These are phyloP conservation scores for Lepeophtheirus nordmannii DNA, from an alignment of 2,888 invertebrate genomes.

Conservation along the genomic window DNA sequence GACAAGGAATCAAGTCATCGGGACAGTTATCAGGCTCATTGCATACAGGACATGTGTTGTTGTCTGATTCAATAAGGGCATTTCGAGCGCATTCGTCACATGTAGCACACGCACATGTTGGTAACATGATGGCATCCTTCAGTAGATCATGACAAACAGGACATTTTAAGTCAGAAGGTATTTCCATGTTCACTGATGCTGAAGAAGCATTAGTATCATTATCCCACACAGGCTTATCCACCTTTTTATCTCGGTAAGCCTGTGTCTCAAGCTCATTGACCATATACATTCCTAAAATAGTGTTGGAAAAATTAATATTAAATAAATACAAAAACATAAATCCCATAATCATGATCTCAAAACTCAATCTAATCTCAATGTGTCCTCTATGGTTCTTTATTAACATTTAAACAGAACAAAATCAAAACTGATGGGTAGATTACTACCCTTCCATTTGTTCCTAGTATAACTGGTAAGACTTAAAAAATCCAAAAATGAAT, in stretches of 20 bases:
- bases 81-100: slow-evolving; percentile 94
- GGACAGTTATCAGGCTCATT: slow-evolving; percentile 82
- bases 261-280: slow-evolving; percentile 37
- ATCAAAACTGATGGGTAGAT: too few relatives aligned
- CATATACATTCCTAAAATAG: slow-evolving; percentile 25
- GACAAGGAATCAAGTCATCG: slow-evolving; percentile 77
- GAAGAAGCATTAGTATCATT: slow-evolving; percentile 40
- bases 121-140: slow-evolving; percentile 90
- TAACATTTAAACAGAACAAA: too few relatives aligned
- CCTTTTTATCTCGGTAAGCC: slow-evolving; percentile 59
- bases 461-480: too few relatives aligned
- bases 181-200: slow-evolving; percentile 43
- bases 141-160: slow-evolving; percentile 79
- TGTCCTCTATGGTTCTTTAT: too few relatives aligned
- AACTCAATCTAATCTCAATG: too few relatives aligned
- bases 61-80: slow-evolving; percentile 74
- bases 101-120: slow-evolving; percentile 94
- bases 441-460: too few relatives aligned
- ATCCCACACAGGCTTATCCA: slow-evolving; percentile 49
- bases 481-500: too few relatives aligned
- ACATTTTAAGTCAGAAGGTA: slow-evolving; percentile 82
- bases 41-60: slow-evolving; percentile 87
- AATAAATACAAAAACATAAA: too few relatives aligned
- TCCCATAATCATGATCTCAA: too few relatives aligned
- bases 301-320: too few relatives aligned